Evolutionary conservation across 1,140 invertebrate genomes (phyloP), one percentile per base, ranked within the genome.

Genomic region (Temnothorax nylanderi): DNA sequence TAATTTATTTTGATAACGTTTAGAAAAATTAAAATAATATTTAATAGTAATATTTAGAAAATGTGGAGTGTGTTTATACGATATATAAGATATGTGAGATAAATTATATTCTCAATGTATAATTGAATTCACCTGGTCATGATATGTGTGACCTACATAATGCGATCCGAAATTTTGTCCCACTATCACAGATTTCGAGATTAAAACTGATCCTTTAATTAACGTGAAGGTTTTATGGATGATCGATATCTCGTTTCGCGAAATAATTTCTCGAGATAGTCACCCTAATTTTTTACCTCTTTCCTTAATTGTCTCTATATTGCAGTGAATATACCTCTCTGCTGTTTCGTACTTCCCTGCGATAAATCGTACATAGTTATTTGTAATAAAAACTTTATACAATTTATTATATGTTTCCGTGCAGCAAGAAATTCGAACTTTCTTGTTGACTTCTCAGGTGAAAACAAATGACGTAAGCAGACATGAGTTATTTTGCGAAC

Each of bases 91-190:
- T 80, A 26, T 32, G 11, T 13, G 4, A 32, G 10, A 60, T 26
- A 54, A 71, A 82, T 58, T 71, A 58, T 56, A 58, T 67, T 56
- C n/a, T 41, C 32, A 21, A 4, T 54, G 11, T 47, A 21, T 58
- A 69, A 51, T 32, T 10, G 26, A 47, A 67, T 58, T 72, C 18
- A 72, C n/a, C 32, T 26, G n/a, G 16, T 16, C 26, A 18, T 2
- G 41, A 74, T 18, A 49, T 5, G 0, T 34, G 16, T 18, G 49
- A 65, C 32, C 60, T 65, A 78, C 11, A 54, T 67, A 69, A 69
- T 74, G 1, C 37, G 6, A 69, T 1, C 58, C 7, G 34, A 58
- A 72, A 58, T 72, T 74, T 71, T 44, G 18, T 54, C 18, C 13
- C 5, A 41, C 8, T 44, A 56, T 81, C 34, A 37, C n/a, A 67